phyloP scores from a whole-genome alignment of 2,888 invertebrate species.

The Drosophila seclusa region DNA sequence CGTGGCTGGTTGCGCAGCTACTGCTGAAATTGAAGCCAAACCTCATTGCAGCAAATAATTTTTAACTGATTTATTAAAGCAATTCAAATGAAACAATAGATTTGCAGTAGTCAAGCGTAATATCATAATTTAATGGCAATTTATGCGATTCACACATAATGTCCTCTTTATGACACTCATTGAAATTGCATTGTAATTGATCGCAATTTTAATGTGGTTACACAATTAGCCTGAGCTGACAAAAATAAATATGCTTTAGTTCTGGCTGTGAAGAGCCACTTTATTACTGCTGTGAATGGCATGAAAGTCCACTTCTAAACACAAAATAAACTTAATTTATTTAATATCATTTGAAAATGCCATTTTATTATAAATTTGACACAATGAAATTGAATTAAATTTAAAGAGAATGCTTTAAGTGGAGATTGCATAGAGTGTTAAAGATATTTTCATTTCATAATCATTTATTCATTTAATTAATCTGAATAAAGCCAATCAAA shows the following conservation, averaged over 20 bases:
- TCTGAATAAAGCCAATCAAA: background rate
- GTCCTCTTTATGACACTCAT: conserved; percentile 15
- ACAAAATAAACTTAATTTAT: background rate
- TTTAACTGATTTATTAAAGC: conserved; percentile 59
- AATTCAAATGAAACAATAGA: conserved; percentile 52
- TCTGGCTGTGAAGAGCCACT: background rate
- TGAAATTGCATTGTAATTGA: conserved; percentile 1
- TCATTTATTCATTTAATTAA: background rate
- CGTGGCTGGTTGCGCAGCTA: conserved; percentile 23
- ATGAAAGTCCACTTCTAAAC: background rate
- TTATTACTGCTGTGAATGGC: background rate
- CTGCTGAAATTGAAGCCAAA: conserved; percentile 35
- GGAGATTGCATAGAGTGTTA: background rate
- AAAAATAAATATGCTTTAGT: background rate
- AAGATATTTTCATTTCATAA: background rate
- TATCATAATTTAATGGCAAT: conserved; percentile 38
- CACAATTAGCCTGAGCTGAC: background rate
- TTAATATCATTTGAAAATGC: background rate
- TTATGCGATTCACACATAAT: conserved; percentile 16
- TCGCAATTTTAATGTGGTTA: background rate
- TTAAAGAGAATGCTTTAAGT: too few relatives aligned
- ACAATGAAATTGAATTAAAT: too few relatives aligned
- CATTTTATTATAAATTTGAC: background rate
- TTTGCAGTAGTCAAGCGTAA: conserved; percentile 10
- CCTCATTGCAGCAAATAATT: conserved; percentile 59